Percentiles rank a stretch among this genome's conserved stretches.
Evolutionary conservation across 2,113 vertebrate species (phyloP).

Genomic region (Barnardius zonarius): DNA sequence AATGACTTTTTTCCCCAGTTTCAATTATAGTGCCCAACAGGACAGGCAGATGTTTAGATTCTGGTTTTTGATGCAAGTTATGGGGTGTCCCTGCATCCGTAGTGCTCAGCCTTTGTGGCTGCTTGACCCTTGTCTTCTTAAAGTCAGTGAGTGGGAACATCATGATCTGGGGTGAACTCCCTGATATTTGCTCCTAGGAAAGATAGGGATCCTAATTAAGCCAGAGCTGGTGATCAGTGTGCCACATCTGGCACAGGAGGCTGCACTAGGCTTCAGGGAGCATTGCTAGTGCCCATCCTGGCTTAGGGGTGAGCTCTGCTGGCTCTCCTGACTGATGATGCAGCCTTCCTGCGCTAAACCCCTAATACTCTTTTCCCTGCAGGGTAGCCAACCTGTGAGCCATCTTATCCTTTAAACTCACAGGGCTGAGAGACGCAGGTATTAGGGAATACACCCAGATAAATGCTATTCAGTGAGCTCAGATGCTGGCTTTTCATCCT

Average conservation of each 20-base stretch:
- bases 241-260: not conserved
- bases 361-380: not conserved
- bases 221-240: not conserved
- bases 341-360: not conserved
- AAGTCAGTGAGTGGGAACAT: not conserved
- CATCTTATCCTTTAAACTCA: not conserved
- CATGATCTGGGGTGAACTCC: not conserved
- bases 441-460: not conserved
- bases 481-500: not conserved
- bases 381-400: not conserved
- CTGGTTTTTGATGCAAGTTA: not conserved
- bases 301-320: not conserved
- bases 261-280: not conserved
- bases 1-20: fast-evolving
- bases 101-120: not conserved
- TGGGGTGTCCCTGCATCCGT: not conserved
- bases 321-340: not conserved
- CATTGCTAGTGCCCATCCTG: not conserved
- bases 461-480: not conserved
- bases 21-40: not conserved
- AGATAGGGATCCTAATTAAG: fast-evolving
- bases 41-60: not conserved
- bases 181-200: not conserved
- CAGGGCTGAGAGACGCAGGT: not conserved
- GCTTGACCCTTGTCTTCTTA: not conserved